Evolutionary conservation across 2,113 vertebrate genomes (phyloP).

Genomic region (Pituophis catenifer): DNA sequence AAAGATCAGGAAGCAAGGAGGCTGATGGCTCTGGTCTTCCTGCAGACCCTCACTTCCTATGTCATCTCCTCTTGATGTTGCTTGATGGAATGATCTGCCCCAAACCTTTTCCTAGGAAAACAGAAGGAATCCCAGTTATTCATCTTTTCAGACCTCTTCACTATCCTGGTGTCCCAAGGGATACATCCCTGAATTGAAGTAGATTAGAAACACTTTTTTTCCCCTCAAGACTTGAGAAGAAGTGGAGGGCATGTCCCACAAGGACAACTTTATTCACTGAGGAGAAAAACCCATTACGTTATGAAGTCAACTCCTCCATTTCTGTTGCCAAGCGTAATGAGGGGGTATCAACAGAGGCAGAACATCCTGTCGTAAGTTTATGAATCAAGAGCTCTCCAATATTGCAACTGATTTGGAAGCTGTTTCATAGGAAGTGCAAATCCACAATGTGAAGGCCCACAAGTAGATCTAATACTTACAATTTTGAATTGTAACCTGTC

Average conservation of each 20-base stretch:
- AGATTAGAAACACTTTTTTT: background rate
- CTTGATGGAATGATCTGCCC: background rate
- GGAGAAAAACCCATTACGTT: background rate
- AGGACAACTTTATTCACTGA: background rate
- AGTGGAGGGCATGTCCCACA: background rate
- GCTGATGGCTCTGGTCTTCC: background rate
- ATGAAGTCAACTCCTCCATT: background rate
- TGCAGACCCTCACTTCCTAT: background rate
- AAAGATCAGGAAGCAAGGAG: background rate
- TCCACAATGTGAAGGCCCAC: background rate
- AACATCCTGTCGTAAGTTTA: background rate
- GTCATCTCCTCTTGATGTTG: background rate
- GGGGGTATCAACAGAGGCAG: background rate
- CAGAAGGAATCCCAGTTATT: background rate
- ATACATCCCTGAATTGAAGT: background rate
- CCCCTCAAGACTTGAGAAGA: background rate
- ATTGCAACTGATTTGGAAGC: background rate
- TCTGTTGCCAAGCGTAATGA: background rate
- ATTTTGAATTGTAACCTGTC: background rate
- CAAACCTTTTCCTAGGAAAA: background rate
- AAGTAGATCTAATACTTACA: background rate
- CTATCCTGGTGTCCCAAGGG: background rate
- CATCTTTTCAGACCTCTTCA: background rate
- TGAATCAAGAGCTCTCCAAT: background rate
- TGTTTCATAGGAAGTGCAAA: background rate